Percentiles rank a stretch among this genome's conserved stretches.
Conservation (phyloP, 1,140 invertebrate species). For the Drosophila varians region DNA sequence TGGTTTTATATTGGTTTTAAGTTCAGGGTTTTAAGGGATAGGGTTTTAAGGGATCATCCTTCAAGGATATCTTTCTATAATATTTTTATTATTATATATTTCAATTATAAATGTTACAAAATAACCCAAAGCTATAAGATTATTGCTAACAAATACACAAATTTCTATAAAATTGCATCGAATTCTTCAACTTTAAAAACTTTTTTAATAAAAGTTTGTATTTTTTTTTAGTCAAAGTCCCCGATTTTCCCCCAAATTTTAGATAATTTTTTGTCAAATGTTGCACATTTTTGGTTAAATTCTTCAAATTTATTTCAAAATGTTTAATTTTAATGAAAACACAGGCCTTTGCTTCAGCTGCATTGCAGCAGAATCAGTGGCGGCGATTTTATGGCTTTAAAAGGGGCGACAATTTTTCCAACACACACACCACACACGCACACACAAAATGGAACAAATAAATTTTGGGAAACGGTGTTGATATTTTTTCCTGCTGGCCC, state of each 20-base stretch:
- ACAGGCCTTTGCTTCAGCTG: slow-evolving; percentile 7
- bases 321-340: not conserved
- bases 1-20: slow-evolving; percentile 58
- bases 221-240: too few relatives aligned
- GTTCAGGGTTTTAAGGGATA: slow-evolving; percentile 23
- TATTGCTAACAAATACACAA: too few relatives aligned
- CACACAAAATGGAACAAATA: slow-evolving; percentile 63
- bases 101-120: too few relatives aligned
- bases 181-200: too few relatives aligned
- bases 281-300: not conserved
- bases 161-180: too few relatives aligned
- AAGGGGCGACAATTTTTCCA: not conserved
- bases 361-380: slow-evolving; percentile 20
- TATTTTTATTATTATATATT: too few relatives aligned
- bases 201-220: too few relatives aligned
- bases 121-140: too few relatives aligned
- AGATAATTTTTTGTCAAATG: slow-evolving; percentile 1
- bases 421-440: not conserved
- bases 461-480: slow-evolving; percentile 51
- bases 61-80: too few relatives aligned
- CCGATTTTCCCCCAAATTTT: too few relatives aligned
- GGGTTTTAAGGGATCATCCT: not conserved
- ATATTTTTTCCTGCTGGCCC: slow-evolving; percentile 57
- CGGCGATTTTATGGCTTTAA: too few relatives aligned
- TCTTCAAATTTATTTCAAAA: not conserved